Conservation (phyloP, 2,888 invertebrate genomes). For the Hemaris fuciformis region DNA sequence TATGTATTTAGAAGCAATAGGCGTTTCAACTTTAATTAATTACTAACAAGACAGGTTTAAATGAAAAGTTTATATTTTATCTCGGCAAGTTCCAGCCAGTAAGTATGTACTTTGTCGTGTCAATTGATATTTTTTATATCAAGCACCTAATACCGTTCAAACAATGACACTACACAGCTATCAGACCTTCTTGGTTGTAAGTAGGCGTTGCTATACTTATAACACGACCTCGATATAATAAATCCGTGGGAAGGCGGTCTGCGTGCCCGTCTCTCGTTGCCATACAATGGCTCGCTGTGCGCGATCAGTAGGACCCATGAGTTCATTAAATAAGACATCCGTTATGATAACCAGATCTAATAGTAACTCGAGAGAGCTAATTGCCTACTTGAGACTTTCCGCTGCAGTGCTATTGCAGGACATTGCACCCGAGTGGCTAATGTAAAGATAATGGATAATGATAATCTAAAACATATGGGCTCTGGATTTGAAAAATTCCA, state of each 20-base stretch:
- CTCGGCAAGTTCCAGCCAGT: neutral
- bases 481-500: too few relatives aligned
- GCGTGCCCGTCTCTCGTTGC: slow-evolving; percentile 38
- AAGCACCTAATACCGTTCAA: neutral
- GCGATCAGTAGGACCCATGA: slow-evolving; percentile 29
- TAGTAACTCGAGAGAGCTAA: slow-evolving; percentile 4
- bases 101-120: neutral
- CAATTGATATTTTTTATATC: neutral
- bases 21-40: too few relatives aligned
- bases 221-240: slow-evolving; percentile 51
- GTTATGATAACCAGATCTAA: slow-evolving; percentile 30
- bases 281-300: slow-evolving; percentile 35
- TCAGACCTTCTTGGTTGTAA: neutral
- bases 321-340: slow-evolving; percentile 34
- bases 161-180: neutral
- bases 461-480: too few relatives aligned
- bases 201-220: slow-evolving; percentile 25
- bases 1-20: too few relatives aligned
- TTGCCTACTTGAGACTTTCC: slow-evolving; percentile 1
- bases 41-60: too few relatives aligned
- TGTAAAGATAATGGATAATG: too few relatives aligned
- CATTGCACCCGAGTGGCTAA: neutral
- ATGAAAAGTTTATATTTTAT: too few relatives aligned
- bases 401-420: neutral
- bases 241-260: slow-evolving; percentile 61